Conservation (phyloP, 1,140 invertebrate genomes). For the Lineus longissimus region DNA sequence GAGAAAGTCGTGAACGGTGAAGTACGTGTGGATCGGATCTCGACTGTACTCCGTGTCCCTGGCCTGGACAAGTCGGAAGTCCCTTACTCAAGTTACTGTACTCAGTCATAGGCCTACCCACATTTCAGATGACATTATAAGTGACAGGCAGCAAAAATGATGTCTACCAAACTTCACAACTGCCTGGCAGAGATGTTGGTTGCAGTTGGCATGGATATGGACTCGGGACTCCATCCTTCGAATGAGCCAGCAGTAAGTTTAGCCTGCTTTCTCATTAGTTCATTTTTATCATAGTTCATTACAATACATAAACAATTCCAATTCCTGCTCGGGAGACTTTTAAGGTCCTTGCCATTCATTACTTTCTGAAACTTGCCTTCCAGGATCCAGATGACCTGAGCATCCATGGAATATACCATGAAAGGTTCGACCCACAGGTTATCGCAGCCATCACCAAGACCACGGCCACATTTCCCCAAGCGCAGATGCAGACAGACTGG, state of each 20-base stretch:
- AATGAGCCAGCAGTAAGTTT: conserved; percentile 1
- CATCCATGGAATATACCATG: conserved; percentile 17
- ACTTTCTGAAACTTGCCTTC: background rate
- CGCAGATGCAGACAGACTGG: conserved; percentile 26
- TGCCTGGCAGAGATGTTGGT: conserved; percentile 35
- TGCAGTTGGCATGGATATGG: conserved; percentile 33
- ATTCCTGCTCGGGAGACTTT: background rate
- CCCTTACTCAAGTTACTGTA: no score
- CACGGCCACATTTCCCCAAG: conserved; percentile 33
- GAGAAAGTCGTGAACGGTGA: no score
- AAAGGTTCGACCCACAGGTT: conserved; percentile 32
- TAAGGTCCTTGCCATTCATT: background rate
- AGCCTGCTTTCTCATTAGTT: background rate
- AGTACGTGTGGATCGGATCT: no score
- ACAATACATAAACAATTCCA: background rate
- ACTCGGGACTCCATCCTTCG: conserved; percentile 26
- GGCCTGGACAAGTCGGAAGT: no score
- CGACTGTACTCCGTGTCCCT: no score
- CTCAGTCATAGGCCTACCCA: no score
- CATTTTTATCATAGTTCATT: background rate
- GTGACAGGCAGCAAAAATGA: background rate
- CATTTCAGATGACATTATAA: no score
- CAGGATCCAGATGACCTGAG: background rate
- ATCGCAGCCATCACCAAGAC: conserved; percentile 31
- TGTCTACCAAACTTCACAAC: conserved; percentile 23